Percentiles rank a stretch among this genome's conserved stretches.
Evolutionary conservation across 1,140 invertebrate genomes (phyloP).

Genomic region (Oedothorax gibbosus): DNA sequence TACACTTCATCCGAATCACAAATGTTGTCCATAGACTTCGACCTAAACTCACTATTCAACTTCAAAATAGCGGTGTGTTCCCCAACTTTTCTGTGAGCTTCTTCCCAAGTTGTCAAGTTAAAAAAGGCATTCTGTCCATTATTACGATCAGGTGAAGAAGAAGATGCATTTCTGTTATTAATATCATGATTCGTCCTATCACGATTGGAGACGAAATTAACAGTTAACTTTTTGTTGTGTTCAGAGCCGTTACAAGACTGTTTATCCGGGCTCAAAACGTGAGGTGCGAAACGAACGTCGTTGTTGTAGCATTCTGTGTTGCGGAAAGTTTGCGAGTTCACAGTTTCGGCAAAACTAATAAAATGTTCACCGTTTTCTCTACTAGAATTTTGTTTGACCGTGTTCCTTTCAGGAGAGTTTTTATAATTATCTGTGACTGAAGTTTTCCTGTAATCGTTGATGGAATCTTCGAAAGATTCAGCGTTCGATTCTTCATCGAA

Average conservation of each 20-base stretch:
- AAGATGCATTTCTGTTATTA: too few species aligned
- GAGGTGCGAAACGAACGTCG: slow-evolving; percentile 22
- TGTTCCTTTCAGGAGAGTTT: not conserved
- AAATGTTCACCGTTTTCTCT: not conserved
- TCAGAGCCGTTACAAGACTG: not conserved
- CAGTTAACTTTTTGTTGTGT: slow-evolving; percentile 25
- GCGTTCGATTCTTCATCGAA: slow-evolving; percentile 46
- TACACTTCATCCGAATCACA: slow-evolving; percentile 8
- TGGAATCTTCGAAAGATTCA: not conserved
- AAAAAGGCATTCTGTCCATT: slow-evolving; percentile 29
- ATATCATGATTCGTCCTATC: not conserved
- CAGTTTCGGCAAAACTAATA: slow-evolving; percentile 21
- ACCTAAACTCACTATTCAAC: not conserved
- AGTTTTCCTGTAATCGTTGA: not conserved
- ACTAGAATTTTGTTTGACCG: not conserved
- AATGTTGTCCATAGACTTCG: slow-evolving; percentile 46
- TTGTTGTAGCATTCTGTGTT: slow-evolving; percentile 39
- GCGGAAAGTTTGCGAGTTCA: not conserved
- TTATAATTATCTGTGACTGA: not conserved
- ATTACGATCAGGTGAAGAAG: not conserved
- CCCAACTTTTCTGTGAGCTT: slow-evolving; percentile 30
- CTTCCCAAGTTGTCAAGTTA: slow-evolving; percentile 50
- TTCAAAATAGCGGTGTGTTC: not conserved
- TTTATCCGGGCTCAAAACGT: not conserved
- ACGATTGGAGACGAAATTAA: slow-evolving; percentile 10